Percentiles rank a stretch among this genome's conserved stretches.
Conservation (phyloP, 2,797 vertebrate genomes). For the Rallus crepitans region DNA sequence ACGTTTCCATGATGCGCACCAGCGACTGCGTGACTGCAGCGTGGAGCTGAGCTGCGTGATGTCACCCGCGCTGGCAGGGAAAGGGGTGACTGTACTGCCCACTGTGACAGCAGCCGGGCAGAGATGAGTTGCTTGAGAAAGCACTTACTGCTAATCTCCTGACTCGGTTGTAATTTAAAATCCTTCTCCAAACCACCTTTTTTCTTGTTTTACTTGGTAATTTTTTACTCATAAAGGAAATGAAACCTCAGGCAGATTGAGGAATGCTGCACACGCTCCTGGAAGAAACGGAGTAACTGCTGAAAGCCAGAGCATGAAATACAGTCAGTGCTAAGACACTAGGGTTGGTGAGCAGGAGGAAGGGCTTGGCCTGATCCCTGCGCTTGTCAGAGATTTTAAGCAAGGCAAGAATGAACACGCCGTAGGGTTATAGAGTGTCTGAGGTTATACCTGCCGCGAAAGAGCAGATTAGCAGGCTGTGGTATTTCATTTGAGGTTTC, state of each 20-base stretch:
- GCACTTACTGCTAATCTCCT: not conserved
- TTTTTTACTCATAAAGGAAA: not conserved
- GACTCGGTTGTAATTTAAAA: not conserved
- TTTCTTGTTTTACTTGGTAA: not conserved
- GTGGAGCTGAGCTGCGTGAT: fast-evolving
- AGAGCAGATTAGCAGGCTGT: slow-evolving; percentile 46
- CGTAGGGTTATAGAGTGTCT: not conserved
- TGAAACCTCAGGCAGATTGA: not conserved
- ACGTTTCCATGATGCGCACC: fast-evolving
- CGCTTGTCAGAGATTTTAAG: not conserved
- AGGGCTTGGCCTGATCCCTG: not conserved
- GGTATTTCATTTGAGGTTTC: slow-evolving; percentile 48
- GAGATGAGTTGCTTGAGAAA: not conserved
- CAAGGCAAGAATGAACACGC: not conserved
- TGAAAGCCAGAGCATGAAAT: not conserved
- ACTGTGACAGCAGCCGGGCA: not conserved
- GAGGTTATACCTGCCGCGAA: slow-evolving; percentile 42
- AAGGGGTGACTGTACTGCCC: not conserved
- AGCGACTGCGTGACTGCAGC: not conserved
- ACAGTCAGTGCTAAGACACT: fast-evolving
- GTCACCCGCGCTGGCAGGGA: not conserved
- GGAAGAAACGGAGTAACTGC: not conserved
- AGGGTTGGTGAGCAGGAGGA: not conserved
- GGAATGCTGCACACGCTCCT: not conserved
- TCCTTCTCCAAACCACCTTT: not conserved